Evolutionary conservation across 53 echinoderm and acorn worm species (phyloP), one percentile per base, ranked within the genome.

Genomic region (Paracentrotus lividus): DNA sequence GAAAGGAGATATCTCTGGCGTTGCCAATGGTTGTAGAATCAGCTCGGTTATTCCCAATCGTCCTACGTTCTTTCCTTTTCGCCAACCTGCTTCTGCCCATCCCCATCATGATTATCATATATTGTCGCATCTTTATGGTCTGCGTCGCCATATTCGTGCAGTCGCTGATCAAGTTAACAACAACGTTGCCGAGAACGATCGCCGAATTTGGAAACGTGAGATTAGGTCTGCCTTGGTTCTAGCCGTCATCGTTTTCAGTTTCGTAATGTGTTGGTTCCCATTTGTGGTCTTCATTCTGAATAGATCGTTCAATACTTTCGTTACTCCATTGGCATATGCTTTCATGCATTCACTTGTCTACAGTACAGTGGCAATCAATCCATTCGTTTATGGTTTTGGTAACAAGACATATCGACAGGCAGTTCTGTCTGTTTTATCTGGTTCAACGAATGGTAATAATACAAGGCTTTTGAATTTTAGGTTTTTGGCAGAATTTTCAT

Each of bases 371-470:
- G 93, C 93, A 20, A 58, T 93, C 42, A 92, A 93, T 77, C 95
- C 95, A 3, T 88, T 89, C 8, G 77, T 95, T 14, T 95, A 95
- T 38, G 95, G 95, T 24, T 93, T 95, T 32, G 95, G 95, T 2
- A 95, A 95, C 85, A 93, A 92, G 57, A 76, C 67, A 23, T 87
- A 92, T 42, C 88, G 95, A 42, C 43, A 93, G 1, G 87, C 93
- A 2, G 36, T 93, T 5, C 8, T 12, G 4, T 42, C 87, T 15
- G 86, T 95, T 49, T 54, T 95, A 44, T 94, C 85, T 69, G 36
- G 75, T 26, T 47, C 81, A 42, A 38, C 26, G 34, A 45, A 9
- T 47, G n/a, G 26, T 47, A n/a, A 1, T 26, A 23, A 49, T 47
- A 10, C 33, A 7, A 5, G 45, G 44, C 44, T 45, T 8, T 9